phyloP scores from a whole-genome alignment of 2,113 vertebrate genomes.

The Lagenorhynchus albirostris region DNA sequence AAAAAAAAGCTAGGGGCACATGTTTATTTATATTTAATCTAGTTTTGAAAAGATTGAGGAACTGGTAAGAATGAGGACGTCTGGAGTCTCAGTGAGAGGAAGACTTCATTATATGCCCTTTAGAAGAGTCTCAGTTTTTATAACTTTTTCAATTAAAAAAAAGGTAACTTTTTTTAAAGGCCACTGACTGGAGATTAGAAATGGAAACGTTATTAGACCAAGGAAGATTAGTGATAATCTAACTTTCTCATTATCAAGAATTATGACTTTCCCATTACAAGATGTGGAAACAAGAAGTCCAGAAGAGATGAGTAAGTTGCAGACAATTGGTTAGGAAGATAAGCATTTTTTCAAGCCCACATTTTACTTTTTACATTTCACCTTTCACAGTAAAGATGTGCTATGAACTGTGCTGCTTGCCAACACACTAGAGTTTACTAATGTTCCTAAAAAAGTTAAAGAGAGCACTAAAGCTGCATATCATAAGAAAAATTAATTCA shows the following conservation, averaged over 20 bases:
- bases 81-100: background rate
- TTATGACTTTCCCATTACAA: background rate
- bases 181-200: background rate
- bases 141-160: background rate
- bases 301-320: background rate
- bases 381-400: background rate
- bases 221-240: background rate
- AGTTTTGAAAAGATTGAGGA: background rate
- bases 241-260: background rate
- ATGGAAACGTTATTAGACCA: background rate
- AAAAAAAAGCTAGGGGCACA: rapidly evolving
- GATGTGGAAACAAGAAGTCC: background rate
- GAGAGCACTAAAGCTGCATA: background rate
- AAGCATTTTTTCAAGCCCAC: background rate
- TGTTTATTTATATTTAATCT: background rate
- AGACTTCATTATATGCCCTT: background rate
- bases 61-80: background rate
- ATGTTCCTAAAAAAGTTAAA: background rate
- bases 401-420: rapidly evolving
- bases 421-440: background rate
- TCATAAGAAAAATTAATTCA: background rate
- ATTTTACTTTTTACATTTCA: background rate
- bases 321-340: background rate
- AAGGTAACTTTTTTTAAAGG: background rate
- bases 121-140: background rate